These are phyloP conservation scores for Aphaenogaster ashmeadi DNA, from an alignment of 1,140 invertebrate species.

Conservation along the genomic window DNA sequence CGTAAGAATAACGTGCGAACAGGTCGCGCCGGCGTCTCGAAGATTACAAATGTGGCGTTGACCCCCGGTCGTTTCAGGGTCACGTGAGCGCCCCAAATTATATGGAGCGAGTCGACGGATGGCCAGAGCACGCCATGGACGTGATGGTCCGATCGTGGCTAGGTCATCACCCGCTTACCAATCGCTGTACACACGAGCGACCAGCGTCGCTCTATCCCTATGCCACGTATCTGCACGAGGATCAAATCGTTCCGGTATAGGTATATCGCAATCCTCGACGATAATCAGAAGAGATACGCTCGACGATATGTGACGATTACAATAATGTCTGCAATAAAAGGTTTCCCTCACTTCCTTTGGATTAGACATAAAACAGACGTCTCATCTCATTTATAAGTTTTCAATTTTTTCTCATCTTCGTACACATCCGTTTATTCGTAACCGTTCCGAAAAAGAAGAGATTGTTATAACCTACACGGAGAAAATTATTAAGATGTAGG, in stretches of 20 bases:
- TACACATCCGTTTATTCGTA: background rate
- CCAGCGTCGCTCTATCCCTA: slow-evolving; percentile 50
- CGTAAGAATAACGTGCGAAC: slow-evolving; percentile 83
- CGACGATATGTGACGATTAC: slow-evolving; percentile 55
- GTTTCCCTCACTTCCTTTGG: slow-evolving; percentile 26
- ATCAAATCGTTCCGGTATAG: slow-evolving; percentile 27
- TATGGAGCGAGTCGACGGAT: slow-evolving; percentile 84
- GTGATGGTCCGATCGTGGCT: slow-evolving; percentile 82
- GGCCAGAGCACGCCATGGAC: slow-evolving; percentile 81
- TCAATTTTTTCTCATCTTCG: slow-evolving; percentile 1
- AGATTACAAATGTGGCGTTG: slow-evolving; percentile 86
- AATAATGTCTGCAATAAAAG: slow-evolving; percentile 54
- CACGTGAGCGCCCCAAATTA: slow-evolving; percentile 86
- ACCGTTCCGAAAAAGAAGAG: background rate
- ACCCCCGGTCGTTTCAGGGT: slow-evolving; percentile 83
- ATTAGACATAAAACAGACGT: background rate
- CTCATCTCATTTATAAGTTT: background rate
- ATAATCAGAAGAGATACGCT: slow-evolving; percentile 68
- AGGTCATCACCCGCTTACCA: slow-evolving; percentile 80
- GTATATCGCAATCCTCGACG: slow-evolving; percentile 54
- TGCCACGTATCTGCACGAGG: slow-evolving; percentile 36
- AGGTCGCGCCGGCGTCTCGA: slow-evolving; percentile 84
- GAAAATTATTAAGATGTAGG: background rate
- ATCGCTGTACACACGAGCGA: slow-evolving; percentile 72
- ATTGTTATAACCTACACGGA: background rate